Conservation (phyloP, 2,888 invertebrate species). For the Mystacides longicornis region DNA sequence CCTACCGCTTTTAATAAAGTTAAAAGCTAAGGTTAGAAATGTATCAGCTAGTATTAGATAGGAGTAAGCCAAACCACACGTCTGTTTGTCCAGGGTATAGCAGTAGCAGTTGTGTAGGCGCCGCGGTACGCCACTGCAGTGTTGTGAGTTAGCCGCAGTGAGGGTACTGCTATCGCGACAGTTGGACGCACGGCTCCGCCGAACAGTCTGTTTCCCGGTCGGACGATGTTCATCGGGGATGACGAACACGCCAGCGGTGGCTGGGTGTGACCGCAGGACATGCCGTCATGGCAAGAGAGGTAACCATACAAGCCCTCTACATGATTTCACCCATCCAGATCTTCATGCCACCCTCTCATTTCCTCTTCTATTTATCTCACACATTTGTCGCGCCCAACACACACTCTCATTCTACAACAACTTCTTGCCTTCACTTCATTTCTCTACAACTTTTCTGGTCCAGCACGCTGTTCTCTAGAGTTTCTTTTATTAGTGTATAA, state of each 20-base stretch:
- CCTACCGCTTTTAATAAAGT: too few species aligned
- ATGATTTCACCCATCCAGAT: neutral
- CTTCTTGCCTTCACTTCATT: conserved; percentile 1
- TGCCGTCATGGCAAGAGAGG: conserved; percentile 70
- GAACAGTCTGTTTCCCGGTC: conserved; percentile 17
- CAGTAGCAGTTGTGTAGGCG: too few species aligned
- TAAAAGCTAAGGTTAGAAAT: too few species aligned
- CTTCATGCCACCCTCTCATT: conserved; percentile 1
- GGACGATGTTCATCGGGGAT: conserved; percentile 24
- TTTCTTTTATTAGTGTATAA: neutral
- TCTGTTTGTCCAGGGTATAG: too few species aligned
- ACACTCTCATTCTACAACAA: conserved; percentile 5
- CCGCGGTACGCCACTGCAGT: conserved; percentile 20
- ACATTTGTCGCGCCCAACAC: conserved; percentile 5
- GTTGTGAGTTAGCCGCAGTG: conserved; percentile 21
- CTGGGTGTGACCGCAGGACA: conserved; percentile 35
- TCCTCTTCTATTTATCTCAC: neutral
- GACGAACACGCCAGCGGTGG: conserved; percentile 23
- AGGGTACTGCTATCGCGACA: conserved; percentile 24
- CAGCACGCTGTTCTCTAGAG: neutral
- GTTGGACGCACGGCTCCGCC: conserved; percentile 23
- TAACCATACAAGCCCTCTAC: conserved; percentile 31
- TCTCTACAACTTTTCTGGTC: neutral
- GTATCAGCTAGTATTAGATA: too few species aligned
- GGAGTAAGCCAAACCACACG: too few species aligned